Conservation (phyloP, 2,888 invertebrate genomes). For the Rhagonycha fulva region DNA sequence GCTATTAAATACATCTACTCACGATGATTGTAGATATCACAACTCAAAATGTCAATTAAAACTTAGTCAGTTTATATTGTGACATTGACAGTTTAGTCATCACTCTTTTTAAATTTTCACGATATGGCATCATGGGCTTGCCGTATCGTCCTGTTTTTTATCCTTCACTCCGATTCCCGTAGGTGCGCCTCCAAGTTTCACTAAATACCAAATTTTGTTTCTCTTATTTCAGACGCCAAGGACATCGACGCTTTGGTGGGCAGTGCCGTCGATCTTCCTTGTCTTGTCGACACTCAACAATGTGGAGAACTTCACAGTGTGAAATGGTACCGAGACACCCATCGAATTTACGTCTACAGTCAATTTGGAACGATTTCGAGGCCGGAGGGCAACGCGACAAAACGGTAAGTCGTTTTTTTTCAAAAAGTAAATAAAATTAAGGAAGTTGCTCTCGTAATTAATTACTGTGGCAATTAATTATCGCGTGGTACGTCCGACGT, state of each 20-base stretch:
- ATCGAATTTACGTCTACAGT: conserved; percentile 77
- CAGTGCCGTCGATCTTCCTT: conserved; percentile 70
- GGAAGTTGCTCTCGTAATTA: neutral
- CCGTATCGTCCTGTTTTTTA: neutral
- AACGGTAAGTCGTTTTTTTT: conserved; percentile 62
- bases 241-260: conserved; percentile 72
- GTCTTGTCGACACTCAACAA: conserved; percentile 70
- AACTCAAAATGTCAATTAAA: neutral
- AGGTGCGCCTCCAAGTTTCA: neutral
- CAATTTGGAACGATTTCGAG: conserved; percentile 68
- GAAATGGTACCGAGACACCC: conserved; percentile 80
- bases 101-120: neutral
- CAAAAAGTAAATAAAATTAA: neutral
- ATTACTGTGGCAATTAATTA: neutral
- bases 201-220: neutral
- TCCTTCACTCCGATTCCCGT: neutral
- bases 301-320: conserved; percentile 82
- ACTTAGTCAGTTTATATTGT: neutral
- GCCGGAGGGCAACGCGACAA: conserved; percentile 72
- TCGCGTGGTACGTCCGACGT: neutral
- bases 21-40: neutral
- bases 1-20: neutral
- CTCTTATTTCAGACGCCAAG: conserved; percentile 49
- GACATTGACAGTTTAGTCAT: neutral
- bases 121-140: neutral